Base-by-base conservation (phyloP, 2,797 vertebrate species). In the Crocidura indochinensis region DNA sequence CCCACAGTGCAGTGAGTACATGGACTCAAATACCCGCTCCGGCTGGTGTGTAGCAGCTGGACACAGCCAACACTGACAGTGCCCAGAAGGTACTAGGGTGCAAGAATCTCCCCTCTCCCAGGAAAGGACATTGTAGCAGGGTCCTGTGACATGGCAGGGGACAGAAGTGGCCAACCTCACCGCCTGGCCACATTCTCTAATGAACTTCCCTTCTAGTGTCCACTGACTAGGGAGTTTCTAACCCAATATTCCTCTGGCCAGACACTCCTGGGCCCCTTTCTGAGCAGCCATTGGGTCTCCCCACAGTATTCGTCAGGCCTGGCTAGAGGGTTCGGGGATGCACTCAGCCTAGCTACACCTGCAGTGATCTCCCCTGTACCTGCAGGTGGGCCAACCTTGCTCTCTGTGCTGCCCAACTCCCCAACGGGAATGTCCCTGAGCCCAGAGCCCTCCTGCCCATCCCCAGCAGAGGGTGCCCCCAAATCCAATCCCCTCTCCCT, bases 401-500 rank as follows among this genome's bases (percentile, higher is more conserved):
- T 8, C 71, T 76, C 38, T 22, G 24, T 38, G 4, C 10, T 31
- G 26, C 26, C 15, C 62, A 64, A 22, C 53, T 69, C 44, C 51
- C 56, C 49, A 56, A 14, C 8, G 53, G 53, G 53, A 56, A 64
- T 22, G n/a, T 14, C 51, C 38, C 53, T 29, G 49, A 83, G 64
- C 49, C 49, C 60, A 26, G 44, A 9, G 47, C 10, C 38, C 31
- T 72, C 29, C n/a, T 4, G 49, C 44, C 46, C 38, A 9, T 10
- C 27, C 44, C 4, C 62, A 60, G 56, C 84, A 10, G 2, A 27
- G 0, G 1, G 60, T 49, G 31, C 47, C 38, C 38, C 88, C 31
- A 8, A 67, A 49, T 78, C 11, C 27, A n/a, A 14, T 10, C 12
- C 26, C 1, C 14, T 14, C 56, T 10, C 19, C 10, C 85, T 98